A percentile compares a stretch with the other conserved stretches of the same genome.
phyloP scores from a whole-genome alignment of 2,113 vertebrate genomes.

The Hepsetus odoe region DNA sequence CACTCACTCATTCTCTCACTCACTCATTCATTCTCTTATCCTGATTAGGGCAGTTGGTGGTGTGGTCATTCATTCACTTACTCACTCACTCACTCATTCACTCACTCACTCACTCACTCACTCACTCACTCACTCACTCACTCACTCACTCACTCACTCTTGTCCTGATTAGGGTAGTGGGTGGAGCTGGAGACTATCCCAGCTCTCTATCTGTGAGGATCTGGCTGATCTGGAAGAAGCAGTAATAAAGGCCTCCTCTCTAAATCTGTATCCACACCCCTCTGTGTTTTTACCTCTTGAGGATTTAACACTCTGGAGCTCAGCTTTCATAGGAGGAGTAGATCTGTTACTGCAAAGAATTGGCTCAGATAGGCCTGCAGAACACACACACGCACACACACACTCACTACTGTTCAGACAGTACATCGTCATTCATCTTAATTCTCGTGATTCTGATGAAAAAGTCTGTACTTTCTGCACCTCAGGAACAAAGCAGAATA shows the following conservation, averaged over 20 bases:
- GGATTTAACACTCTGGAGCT: neutral
- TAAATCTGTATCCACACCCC: neutral
- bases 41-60: no score
- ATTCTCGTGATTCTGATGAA: conserved; percentile 16
- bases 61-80: no score
- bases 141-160: no score
- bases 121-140: no score
- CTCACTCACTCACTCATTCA: no score
- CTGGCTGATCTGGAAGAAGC: neutral
- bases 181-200: no score
- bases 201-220: neutral
- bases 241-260: neutral
- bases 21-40: no score
- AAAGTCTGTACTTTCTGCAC: neutral
- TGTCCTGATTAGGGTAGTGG: no score
- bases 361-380: neutral
- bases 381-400: conserved; percentile 8
- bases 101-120: no score
- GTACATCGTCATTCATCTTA: conserved; percentile 17
- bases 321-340: neutral
- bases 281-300: neutral
- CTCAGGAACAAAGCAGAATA: neutral
- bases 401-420: neutral
- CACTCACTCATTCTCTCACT: no score
- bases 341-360: neutral